A percentile compares a stretch with the other conserved stretches of the same genome.
Evolutionary conservation across 2,888 invertebrate genomes (phyloP).

Genomic region (Cataglyphis altisquamis): DNA sequence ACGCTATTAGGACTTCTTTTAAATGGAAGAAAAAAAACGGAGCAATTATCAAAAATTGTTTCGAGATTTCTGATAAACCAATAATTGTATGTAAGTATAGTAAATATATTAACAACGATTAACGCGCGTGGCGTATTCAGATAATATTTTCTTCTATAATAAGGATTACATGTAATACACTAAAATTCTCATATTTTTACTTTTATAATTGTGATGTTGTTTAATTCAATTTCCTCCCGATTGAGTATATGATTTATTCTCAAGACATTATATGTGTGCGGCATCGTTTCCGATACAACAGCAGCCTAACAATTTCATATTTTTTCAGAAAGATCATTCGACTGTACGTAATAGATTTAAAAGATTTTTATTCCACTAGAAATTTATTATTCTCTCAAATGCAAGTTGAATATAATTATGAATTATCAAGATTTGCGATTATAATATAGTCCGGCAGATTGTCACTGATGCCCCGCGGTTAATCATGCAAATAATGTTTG

Average conservation of each 20-base stretch:
- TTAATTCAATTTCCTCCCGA: constrained; percentile 60
- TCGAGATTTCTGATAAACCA: constrained; percentile 12
- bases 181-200: constrained; percentile 81
- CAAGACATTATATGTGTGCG: not conserved
- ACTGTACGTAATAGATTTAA: not conserved
- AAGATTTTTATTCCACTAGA: constrained; percentile 23
- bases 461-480: constrained; percentile 33
- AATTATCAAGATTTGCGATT: constrained; percentile 36
- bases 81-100: constrained; percentile 67
- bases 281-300: not conserved
- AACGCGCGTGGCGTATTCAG: constrained; percentile 42
- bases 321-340: not conserved
- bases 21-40: not conserved
- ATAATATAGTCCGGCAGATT: constrained; percentile 38
- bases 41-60: not conserved
- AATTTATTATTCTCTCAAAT: constrained; percentile 46
- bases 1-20: not conserved
- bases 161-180: constrained; percentile 80
- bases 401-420: constrained; percentile 37
- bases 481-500: constrained; percentile 19
- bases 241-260: not conserved
- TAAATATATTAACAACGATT: constrained; percentile 58
- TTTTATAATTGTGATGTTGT: constrained; percentile 79
- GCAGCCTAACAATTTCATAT: not conserved
- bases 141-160: constrained; percentile 69